Percentiles rank a stretch among this genome's conserved stretches.
Conservation (phyloP, 2,113 vertebrate species). For the Rhinopomastus cyanomelas region DNA sequence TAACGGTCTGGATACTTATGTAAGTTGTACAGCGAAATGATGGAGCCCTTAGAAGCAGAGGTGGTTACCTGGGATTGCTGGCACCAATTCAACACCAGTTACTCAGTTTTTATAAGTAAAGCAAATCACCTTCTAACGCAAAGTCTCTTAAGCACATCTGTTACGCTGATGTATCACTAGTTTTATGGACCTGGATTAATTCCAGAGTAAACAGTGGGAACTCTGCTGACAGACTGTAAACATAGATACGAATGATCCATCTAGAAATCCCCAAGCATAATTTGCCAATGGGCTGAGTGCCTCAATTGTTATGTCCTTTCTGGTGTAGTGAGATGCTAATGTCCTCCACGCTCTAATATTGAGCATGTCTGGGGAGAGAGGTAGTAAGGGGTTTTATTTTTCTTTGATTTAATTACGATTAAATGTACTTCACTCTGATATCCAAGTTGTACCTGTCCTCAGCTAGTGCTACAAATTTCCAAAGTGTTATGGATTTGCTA, state of each 20-base stretch:
- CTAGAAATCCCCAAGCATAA: neutral
- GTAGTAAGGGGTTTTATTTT: neutral
- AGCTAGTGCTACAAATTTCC: neutral
- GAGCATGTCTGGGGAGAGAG: neutral
- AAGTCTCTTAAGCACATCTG: constrained; percentile 39
- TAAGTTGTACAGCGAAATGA: neutral
- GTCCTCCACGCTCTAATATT: neutral
- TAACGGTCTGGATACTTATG: neutral
- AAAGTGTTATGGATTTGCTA: neutral
- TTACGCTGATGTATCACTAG: constrained; percentile 44
- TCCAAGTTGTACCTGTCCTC: neutral
- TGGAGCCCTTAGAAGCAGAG: neutral
- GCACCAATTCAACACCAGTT: neutral
- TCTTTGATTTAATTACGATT: neutral
- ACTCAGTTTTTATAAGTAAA: neutral
- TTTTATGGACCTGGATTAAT: constrained; percentile 69
- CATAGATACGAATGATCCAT: constrained; percentile 7
- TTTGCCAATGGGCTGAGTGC: constrained; percentile 11
- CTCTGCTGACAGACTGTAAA: constrained; percentile 51
- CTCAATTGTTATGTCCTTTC: constrained; percentile 4
- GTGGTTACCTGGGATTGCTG: neutral
- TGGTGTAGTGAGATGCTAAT: neutral
- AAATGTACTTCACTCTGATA: neutral
- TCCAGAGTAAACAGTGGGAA: constrained; percentile 68
- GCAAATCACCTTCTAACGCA: constrained; percentile 13